Evolutionary conservation across 2,113 vertebrate species (phyloP).

Genomic region (Lepus timidus): DNA sequence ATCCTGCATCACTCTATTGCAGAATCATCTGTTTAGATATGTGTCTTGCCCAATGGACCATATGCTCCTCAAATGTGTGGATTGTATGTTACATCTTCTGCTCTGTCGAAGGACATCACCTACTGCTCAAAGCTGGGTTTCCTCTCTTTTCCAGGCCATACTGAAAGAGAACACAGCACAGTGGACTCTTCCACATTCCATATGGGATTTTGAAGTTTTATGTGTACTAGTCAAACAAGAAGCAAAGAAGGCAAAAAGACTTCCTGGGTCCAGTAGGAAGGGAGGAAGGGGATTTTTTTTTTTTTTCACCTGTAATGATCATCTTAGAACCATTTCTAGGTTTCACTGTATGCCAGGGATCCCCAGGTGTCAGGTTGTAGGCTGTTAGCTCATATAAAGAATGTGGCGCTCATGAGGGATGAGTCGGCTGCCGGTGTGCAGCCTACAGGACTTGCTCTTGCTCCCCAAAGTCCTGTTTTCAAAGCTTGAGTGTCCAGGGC

Average conservation of each 20-base stretch:
- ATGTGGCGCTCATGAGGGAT: neutral
- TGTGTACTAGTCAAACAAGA: neutral
- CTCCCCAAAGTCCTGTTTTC: neutral
- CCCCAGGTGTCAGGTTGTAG: neutral
- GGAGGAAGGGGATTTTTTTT: neutral
- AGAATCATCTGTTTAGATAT: neutral
- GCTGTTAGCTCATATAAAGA: neutral
- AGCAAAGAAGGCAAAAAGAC: neutral
- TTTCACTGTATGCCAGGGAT: neutral
- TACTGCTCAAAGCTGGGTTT: neutral
- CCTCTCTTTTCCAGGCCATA: neutral
- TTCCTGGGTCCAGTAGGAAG: neutral
- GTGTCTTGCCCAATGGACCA: neutral
- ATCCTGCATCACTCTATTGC: neutral
- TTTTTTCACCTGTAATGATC: neutral
- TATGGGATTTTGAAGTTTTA: neutral
- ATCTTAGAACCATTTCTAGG: neutral
- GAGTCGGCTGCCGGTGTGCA: neutral
- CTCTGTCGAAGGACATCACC: neutral
- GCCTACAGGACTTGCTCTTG: neutral
- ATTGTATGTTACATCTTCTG: neutral
- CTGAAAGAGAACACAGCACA: neutral
- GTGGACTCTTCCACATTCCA: neutral
- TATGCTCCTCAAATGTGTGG: neutral
- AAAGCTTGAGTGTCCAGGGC: neutral